phyloP scores from a whole-genome alignment of 1,140 invertebrate species.

The Marisa cornuarietis region DNA sequence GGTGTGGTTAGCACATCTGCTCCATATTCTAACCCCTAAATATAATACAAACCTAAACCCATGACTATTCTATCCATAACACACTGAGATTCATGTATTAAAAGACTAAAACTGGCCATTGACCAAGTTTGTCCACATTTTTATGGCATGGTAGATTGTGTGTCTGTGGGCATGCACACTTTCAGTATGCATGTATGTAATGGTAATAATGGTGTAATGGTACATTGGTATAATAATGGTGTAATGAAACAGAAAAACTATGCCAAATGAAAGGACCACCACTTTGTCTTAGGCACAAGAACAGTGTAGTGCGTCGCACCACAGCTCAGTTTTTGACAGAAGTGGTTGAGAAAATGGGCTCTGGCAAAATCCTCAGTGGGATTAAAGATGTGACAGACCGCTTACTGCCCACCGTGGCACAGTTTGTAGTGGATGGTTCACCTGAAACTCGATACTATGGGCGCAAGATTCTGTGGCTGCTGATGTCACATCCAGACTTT shows the following conservation, averaged over 20 bases:
- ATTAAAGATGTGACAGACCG: constrained; percentile 82
- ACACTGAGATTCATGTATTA: too few species aligned
- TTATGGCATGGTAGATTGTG: too few species aligned
- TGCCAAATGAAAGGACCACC: too few species aligned
- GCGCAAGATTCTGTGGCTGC: constrained; percentile 73
- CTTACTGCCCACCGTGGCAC: constrained; percentile 81
- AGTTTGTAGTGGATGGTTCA: constrained; percentile 85
- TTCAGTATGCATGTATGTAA: neutral
- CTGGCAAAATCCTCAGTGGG: constrained; percentile 76
- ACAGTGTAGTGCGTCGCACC: constrained; percentile 82
- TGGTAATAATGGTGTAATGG: neutral
- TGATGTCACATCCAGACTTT: constrained; percentile 74
- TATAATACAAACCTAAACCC: too few species aligned
- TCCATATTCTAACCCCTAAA: too few species aligned
- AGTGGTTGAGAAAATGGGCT: constrained; percentile 76
- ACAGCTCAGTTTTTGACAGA: constrained; percentile 81
- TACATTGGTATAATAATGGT: neutral
- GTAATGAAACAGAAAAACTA: neutral
- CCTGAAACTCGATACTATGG: constrained; percentile 83
- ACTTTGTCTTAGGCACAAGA: constrained; percentile 77
- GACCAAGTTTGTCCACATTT: too few species aligned
- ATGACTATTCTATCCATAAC: too few species aligned
- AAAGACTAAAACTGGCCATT: too few species aligned
- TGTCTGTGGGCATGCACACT: too few species aligned
- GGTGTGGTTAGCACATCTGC: too few species aligned